Conservation (phyloP, 2,113 vertebrate genomes). For the Myanophis thanlyinensis region DNA sequence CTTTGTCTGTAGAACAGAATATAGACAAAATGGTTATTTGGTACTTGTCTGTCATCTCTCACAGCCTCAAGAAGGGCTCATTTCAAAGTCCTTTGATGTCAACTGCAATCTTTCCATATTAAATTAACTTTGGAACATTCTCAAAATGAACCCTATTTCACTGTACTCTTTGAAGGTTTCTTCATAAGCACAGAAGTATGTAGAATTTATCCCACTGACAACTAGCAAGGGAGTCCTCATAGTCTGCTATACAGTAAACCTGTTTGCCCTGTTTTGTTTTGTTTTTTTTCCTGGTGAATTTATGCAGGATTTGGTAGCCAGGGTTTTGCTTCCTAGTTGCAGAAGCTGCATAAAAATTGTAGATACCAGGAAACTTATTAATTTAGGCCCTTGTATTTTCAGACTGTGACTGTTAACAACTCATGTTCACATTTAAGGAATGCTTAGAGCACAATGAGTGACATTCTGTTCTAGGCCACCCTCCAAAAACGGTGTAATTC, state of each 20-base stretch:
- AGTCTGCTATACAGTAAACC: not conserved
- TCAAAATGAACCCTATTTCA: constrained; percentile 3
- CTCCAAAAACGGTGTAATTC: not conserved
- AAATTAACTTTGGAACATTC: constrained; percentile 21
- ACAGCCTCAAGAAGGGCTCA: constrained; percentile 7
- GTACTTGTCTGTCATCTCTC: constrained; percentile 18
- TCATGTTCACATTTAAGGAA: not conserved
- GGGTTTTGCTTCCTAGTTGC: constrained; percentile 1
- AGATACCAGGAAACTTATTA: not conserved
- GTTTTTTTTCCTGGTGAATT: not conserved
- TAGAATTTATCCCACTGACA: constrained; percentile 11
- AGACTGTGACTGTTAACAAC: constrained; percentile 13
- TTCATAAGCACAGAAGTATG: constrained; percentile 24
- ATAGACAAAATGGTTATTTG: constrained; percentile 4
- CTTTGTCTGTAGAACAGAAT: not conserved
- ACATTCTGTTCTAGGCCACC: not conserved
- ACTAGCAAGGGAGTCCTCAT: constrained; percentile 4
- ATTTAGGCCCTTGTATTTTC: constrained; percentile 2
- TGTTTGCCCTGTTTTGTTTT: constrained; percentile 17
- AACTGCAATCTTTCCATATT: constrained; percentile 25
- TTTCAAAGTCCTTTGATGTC: constrained; percentile 17
- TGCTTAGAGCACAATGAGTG: not conserved
- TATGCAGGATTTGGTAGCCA: not conserved
- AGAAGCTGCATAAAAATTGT: not conserved
- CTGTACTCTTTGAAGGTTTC: constrained; percentile 16